Base-by-base conservation (phyloP, 1,140 invertebrate genomes). In the Rhyacophila brunnea region DNA sequence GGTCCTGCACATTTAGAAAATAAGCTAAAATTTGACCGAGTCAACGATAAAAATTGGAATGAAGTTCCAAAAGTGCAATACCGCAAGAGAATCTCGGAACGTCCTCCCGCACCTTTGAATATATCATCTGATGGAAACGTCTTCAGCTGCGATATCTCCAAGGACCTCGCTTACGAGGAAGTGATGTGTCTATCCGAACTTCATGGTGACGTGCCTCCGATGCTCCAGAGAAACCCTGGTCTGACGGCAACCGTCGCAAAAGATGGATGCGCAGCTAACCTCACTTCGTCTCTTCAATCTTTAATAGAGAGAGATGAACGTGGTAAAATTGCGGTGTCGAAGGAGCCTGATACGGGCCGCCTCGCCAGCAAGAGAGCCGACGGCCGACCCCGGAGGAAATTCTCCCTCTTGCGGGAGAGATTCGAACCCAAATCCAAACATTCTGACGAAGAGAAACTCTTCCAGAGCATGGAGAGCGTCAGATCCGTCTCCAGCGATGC, bases 381-480 rank as follows among this genome's bases (percentile, higher is more conserved):
- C 2, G 71, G 77, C 52, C 76, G 72, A 67, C 79, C 82, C 0
- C 75, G 80, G 49, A 71, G 82, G 66, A 85, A 85, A 68, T 83
- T 85, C 69, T 85, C 83, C 6, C 71, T 85, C 44, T 65, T 85
- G 18, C 74, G 81, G 56, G 83, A 85, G 63, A 78, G 75, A 60
- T 85, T 84, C 68, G 83, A 85, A 70, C 74, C 80, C 20, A 78
- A 80, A 70, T 67, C 71, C 38, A 74, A 74, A 60, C 59, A 75
- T 50, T 68, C 77, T 55, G 75, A 78, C 64, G 73, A 78, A 70
- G 76, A 73, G 73, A 77, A 68, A 57, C 72, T 72, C 57, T 81
- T 64, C 62, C 68, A 71, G 48, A 68, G 68, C 52, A 66, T 70
- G 34, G 74, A 74, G 61, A 78, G 57, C 36, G 36, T 64, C 11